Percentiles rank a stretch among this genome's conserved stretches.
Conservation (phyloP, 2,888 invertebrate genomes). For the Zygaena filipendulae region DNA sequence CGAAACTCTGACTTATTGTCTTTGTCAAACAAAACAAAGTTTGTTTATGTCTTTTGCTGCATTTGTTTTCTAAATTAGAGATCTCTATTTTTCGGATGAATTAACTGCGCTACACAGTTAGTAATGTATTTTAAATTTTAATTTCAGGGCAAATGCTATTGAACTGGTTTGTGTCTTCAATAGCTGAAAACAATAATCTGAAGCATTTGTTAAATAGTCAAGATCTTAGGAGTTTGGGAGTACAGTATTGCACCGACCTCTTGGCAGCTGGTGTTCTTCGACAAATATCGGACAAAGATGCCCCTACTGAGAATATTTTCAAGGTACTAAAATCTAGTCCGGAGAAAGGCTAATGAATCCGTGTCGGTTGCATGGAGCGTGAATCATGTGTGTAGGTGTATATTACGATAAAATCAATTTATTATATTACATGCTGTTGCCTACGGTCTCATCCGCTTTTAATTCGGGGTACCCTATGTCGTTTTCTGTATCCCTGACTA, state of each 20-base stretch:
- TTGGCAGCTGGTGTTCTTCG: conserved; percentile 87
- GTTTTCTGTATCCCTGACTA: too few species aligned
- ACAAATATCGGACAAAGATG: conserved; percentile 81
- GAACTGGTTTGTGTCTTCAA: conserved; percentile 87
- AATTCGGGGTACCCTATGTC: too few species aligned
- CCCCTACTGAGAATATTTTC: conserved; percentile 73
- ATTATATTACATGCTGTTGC: too few species aligned
- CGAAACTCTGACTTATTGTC: too few species aligned
- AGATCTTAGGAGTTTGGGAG: conserved; percentile 80
- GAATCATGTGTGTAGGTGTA: too few species aligned
- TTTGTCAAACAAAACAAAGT: too few species aligned
- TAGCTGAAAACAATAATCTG: conserved; percentile 75
- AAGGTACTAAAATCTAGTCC: too few species aligned
- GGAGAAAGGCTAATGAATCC: not conserved
- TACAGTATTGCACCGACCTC: conserved; percentile 89
- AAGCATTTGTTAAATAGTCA: conserved; percentile 71
- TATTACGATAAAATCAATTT: too few species aligned
- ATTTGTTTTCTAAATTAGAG: too few species aligned
- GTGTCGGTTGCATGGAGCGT: too few species aligned
- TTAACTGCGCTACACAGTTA: conserved; percentile 10
- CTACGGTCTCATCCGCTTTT: too few species aligned
- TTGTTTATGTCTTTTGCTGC: too few species aligned
- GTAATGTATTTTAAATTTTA: conserved; percentile 16
- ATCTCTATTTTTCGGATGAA: conserved; percentile 7
- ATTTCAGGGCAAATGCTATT: conserved; percentile 90